Conservation (phyloP, 2,797 vertebrate genomes). For the Fringilla coelebs region DNA sequence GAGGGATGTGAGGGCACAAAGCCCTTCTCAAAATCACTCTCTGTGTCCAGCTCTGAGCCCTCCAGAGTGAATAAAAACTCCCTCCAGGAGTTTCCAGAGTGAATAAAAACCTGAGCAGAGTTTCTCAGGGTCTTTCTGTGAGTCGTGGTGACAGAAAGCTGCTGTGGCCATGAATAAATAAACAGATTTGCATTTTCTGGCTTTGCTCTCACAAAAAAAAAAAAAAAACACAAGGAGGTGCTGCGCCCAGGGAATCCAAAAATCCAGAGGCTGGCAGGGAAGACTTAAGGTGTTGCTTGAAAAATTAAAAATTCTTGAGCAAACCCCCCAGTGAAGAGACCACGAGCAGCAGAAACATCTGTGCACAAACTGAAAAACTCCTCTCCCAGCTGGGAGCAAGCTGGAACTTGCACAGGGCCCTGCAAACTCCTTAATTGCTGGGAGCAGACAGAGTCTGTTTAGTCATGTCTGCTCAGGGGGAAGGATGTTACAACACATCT, state of each 20-base stretch:
- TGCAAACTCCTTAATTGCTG: slow-evolving; percentile 25
- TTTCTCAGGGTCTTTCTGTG: not conserved
- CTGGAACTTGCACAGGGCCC: slow-evolving; percentile 29
- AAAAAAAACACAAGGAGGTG: no score
- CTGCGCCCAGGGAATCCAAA: not conserved
- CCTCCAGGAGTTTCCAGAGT: not conserved
- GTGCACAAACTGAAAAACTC: not conserved
- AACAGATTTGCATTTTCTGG: not conserved
- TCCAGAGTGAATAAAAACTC: not conserved
- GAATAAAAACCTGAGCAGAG: not conserved
- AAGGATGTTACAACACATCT: slow-evolving; percentile 44
- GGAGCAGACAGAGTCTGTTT: slow-evolving; percentile 60
- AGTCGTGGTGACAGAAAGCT: not conserved
- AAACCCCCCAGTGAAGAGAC: not conserved
- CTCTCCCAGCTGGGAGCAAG: not conserved
- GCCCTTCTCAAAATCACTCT: not conserved
- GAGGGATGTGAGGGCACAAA: not conserved
- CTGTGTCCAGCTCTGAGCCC: not conserved
- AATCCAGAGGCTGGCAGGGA: not conserved
- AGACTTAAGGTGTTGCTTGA: not conserved
- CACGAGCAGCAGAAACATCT: not conserved
- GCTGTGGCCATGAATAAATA: not conserved
- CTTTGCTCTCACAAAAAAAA: not conserved
- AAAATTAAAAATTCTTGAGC: not conserved
- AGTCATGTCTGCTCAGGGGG: slow-evolving; percentile 62